Conservation (phyloP, 37 sponge, comb jelly and placozoan genomes). For the Agelas oroides region DNA sequence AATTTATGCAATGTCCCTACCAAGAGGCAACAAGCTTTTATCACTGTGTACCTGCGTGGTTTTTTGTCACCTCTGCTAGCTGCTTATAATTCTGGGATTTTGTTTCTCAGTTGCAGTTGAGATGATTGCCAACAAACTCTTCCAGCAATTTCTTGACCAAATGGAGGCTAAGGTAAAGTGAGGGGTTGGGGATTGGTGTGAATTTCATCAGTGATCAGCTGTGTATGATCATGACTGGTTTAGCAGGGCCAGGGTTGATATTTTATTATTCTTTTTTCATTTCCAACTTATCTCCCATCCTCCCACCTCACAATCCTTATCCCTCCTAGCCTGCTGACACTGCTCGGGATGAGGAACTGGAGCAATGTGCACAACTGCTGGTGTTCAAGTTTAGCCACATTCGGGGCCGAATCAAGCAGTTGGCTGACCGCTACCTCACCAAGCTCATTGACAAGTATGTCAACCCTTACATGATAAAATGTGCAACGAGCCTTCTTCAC, state of each 20-base stretch:
- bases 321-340: background rate
- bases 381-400: constrained; percentile 80
- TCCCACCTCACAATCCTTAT: too few relatives aligned
- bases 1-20: too few relatives aligned
- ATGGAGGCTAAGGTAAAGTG: constrained; percentile 70
- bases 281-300: too few relatives aligned
- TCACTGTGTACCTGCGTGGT: too few relatives aligned
- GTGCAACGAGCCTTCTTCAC: too few relatives aligned
- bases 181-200: background rate
- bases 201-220: background rate
- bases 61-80: too few relatives aligned
- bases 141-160: constrained; percentile 43
- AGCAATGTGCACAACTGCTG: constrained; percentile 64
- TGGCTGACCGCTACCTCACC: constrained; percentile 73
- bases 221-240: background rate
- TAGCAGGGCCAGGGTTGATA: too few relatives aligned
- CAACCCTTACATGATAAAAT: too few relatives aligned
- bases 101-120: constrained; percentile 56
- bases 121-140: constrained; percentile 76
- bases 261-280: too few relatives aligned
- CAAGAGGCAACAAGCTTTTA: too few relatives aligned
- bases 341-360: constrained; percentile 61
- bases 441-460: constrained; percentile 72
- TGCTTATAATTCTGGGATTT: background rate
- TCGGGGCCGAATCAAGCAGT: constrained; percentile 64